Base-by-base conservation (phyloP, 2,888 invertebrate genomes). In the Drosophila rellima region DNA sequence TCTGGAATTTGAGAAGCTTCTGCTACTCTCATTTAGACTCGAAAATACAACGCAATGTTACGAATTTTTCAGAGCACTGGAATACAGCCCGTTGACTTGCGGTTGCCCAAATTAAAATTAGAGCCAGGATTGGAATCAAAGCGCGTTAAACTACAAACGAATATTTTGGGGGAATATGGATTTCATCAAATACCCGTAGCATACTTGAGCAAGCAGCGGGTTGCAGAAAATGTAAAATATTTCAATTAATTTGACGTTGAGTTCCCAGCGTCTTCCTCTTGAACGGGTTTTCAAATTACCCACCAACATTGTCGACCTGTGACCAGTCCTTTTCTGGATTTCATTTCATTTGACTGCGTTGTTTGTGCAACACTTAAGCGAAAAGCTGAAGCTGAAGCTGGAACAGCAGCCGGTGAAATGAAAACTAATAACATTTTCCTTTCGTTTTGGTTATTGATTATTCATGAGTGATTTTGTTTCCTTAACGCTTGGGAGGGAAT, bases 381-480 rank as follows among this genome's bases (percentile, higher is more conserved):
- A 70, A 44, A 48, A 20, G 23, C 50, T 33, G 48, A 42, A 35
- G 33, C 26, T 26, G 50, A n/a, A 39, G 52, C 23, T 37, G 42
- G 35, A 54, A 35, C 45, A 29, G 57, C 11, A 47, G 47, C 8
- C 31, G 35, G n/a, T 37, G 15, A 54, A 67, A 59, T 59, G 63
- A 23, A 85, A 90, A 90, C 83, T 90, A 89, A 90, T 83, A 90
- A 85, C 78, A 82, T 82, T 88, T 88, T 80, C 70, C 66, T 82
- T 80, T 65, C 72, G 73, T 73, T 83, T 78, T 78, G 78, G 74
- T 61, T 75, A 82, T 86, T 89, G 89, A 83, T 90, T 89, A 90
- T 90, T 87, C 89, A 90, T 90, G 84, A 90, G 84, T 80, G 85
- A 89, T 89, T 85, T 79, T 69, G n/a, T 78, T 57, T 55, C 42